Percentiles rank a stretch among this genome's conserved stretches.
phyloP scores from a whole-genome alignment of 1,140 invertebrate species.

The Phocides pigmalion region DNA sequence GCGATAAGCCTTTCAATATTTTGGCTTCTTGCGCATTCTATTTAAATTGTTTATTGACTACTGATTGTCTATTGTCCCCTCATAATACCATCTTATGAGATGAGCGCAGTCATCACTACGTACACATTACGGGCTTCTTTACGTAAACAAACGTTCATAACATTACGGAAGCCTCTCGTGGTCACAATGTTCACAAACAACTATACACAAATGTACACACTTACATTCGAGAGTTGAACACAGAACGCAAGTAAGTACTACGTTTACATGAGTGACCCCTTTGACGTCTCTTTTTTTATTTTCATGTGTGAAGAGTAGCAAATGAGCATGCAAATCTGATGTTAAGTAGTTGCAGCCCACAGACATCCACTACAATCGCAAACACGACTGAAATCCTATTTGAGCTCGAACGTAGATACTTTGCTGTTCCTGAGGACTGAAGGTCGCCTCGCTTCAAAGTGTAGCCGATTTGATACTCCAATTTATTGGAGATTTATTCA shows the following conservation, averaged over 20 bases:
- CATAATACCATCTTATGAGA: slow-evolving; percentile 8
- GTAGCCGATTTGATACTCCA: no score
- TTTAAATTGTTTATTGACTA: slow-evolving; percentile 13
- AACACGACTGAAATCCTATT: no score
- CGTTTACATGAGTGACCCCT: slow-evolving; percentile 1
- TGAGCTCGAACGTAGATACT: no score
- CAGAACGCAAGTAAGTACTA: not conserved
- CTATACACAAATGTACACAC: not conserved
- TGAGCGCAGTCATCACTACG: slow-evolving; percentile 7
- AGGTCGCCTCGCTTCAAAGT: no score
- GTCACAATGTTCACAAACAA: not conserved
- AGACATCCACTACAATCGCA: no score
- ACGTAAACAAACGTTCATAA: slow-evolving; percentile 20
- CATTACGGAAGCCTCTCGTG: slow-evolving; percentile 13
- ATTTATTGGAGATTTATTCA: no score
- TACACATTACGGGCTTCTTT: slow-evolving; percentile 17
- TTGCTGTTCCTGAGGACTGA: no score
- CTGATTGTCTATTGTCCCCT: not conserved
- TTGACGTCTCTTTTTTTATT: not conserved
- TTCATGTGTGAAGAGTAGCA: no score
- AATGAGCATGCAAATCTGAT: no score
- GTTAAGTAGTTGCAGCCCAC: not conserved
- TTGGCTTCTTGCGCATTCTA: not conserved
- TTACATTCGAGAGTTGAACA: not conserved
- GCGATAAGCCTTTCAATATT: not conserved